phyloP scores from a whole-genome alignment of 2,113 vertebrate species.

The Elanus axillaris region DNA sequence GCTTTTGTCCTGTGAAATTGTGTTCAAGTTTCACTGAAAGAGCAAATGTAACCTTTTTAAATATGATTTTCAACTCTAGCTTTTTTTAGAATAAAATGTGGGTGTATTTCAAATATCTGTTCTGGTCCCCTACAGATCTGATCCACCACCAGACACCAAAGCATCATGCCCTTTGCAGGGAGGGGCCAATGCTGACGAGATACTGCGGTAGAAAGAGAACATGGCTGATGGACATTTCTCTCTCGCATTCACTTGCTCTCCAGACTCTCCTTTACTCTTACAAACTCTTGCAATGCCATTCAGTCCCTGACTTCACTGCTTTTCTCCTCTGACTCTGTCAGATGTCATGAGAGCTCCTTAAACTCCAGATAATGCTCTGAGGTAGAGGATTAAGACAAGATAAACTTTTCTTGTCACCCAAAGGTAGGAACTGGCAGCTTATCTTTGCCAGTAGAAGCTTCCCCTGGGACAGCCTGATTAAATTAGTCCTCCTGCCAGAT shows the following conservation, averaged over 20 bases:
- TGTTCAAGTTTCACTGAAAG: neutral
- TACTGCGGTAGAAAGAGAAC: neutral
- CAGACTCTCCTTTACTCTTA: neutral
- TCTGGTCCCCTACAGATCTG: neutral
- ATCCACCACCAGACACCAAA: neutral
- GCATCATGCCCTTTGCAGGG: neutral
- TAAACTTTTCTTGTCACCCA: neutral
- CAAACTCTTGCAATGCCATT: neutral
- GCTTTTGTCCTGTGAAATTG: neutral
- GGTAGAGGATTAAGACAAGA: neutral
- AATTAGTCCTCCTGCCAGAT: neutral
- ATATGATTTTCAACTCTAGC: neutral
- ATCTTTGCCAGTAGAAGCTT: neutral
- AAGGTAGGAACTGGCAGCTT: neutral
- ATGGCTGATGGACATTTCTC: neutral
- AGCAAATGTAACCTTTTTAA: neutral
- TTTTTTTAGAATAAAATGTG: neutral
- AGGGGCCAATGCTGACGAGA: rapidly evolving
- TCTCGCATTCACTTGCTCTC: neutral
- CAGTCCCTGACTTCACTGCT: neutral
- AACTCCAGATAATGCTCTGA: neutral
- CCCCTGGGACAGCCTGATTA: neutral
- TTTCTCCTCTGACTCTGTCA: neutral
- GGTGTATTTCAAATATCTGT: neutral
- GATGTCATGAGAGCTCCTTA: neutral